Conservation (phyloP, 2,113 vertebrate genomes). For the Pangasianodon hypophthalmus region DNA sequence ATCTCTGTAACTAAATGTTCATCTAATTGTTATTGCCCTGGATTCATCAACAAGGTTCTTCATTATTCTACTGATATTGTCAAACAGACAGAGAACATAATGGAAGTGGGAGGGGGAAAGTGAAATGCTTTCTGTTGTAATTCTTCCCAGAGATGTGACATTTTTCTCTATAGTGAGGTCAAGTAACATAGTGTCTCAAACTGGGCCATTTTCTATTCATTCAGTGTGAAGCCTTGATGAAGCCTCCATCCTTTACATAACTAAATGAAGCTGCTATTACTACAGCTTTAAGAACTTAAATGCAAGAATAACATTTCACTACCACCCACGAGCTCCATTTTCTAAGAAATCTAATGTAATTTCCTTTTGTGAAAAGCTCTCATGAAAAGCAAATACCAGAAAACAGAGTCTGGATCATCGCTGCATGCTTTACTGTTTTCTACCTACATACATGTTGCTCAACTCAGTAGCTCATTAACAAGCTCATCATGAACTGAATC, state of each 20-base stretch:
- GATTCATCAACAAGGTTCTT: neutral
- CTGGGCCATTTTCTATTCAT: slow-evolving; percentile 24
- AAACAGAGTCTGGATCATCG: neutral
- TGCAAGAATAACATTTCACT: neutral
- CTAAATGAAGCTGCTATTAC: neutral
- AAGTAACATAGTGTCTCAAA: slow-evolving; percentile 1
- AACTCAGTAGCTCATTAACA: slow-evolving; percentile 9
- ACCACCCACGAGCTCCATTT: neutral
- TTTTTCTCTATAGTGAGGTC: slow-evolving; percentile 19
- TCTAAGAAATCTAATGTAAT: neutral
- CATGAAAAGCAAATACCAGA: neutral
- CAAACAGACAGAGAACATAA: neutral
- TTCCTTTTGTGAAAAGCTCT: neutral
- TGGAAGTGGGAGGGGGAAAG: neutral
- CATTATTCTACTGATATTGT: slow-evolving; percentile 1
- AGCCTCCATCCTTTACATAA: neutral
- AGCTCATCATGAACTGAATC: slow-evolving; percentile 9
- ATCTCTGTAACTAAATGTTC: neutral
- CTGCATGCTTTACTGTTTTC: neutral
- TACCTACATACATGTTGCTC: neutral
- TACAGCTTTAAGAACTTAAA: neutral
- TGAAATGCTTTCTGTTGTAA: neutral
- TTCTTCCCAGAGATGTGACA: neutral
- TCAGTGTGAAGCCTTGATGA: neutral
- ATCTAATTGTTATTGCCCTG: neutral